phyloP scores from a whole-genome alignment of 2,113 vertebrate species.

The Noturus placidus region DNA sequence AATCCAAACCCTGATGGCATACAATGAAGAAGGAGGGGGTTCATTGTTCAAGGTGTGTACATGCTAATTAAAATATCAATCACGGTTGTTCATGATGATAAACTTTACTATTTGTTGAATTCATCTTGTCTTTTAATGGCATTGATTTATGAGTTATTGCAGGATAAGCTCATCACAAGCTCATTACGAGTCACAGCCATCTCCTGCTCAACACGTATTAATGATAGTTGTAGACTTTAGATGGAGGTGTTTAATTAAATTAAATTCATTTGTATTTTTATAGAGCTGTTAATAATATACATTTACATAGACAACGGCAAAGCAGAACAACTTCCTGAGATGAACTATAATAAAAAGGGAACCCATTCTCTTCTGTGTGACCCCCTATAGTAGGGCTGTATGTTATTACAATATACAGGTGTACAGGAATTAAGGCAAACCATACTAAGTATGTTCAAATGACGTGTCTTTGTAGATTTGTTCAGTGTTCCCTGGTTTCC shows the following conservation, averaged over 20 bases:
- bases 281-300: not conserved
- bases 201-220: not conserved
- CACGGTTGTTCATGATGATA: not conserved
- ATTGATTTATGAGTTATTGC: not conserved
- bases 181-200: not conserved
- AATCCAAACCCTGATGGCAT: constrained; percentile 68
- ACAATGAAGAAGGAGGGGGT: constrained; percentile 71
- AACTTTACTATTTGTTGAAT: not conserved
- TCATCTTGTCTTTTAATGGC: not conserved
- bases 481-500: not conserved
- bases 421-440: not conserved
- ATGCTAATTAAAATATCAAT: not conserved
- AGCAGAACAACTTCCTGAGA: not conserved
- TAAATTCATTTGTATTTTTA: not conserved
- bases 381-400: not conserved
- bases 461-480: too few relatives aligned
- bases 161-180: not conserved
- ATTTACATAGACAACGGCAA: not conserved
- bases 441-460: not conserved
- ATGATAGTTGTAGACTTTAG: not conserved
- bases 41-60: constrained; percentile 58
- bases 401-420: not conserved
- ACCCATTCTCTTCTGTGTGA: not conserved
- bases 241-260: not conserved
- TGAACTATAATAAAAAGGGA: not conserved